Base-by-base conservation (phyloP, 2,113 vertebrate genomes). In the Lampris megalopsis region DNA sequence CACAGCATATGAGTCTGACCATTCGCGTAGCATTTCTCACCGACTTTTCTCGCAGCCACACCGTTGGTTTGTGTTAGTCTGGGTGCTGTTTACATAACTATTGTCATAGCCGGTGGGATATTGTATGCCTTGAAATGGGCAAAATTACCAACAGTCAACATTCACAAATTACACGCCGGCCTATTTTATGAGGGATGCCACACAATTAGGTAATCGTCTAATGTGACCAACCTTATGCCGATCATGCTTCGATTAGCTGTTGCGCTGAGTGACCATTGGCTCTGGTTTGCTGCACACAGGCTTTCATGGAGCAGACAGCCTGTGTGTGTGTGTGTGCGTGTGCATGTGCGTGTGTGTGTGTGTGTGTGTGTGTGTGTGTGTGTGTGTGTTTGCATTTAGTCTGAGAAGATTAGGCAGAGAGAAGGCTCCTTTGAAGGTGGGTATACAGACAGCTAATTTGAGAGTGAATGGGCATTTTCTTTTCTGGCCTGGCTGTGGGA, bases 401-500 rank as follows among this genome's bases (percentile, higher is more conserved):
- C 69, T 65, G 85, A 84, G 80, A 4, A 80, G 84, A 89, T 87
- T 90, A 87, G 75, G 66, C 64, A 9, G 56, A 77, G 74, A 76
- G 80, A 79, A 85, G 77, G 60, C 74, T 81, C 71, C 40, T 87
- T 75, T 89, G 71, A 89, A 89, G 82, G 80, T 54, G 80, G 64
- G 77, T 77, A 71, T 78, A 75, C 81, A 82, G 77, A 87, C 66
- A 37, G 82, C 85, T 91, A 70, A 89, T 89, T 83, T 88, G 82
- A 89, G 80, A 79, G n/a, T 87, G 86, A 92, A 92, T 90, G 63
- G 77, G 61, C 67, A 77, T 84, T 90, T 89, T 90, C 79, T 86
- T 80, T 24, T 24, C 24, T 86, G 81, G 87, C 73, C 68, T 4
- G 73, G 75, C 62, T 43, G 62, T 59, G 73, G 58, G 66, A 65